Evolutionary conservation across 2,797 vertebrate genomes (phyloP), one percentile per base, ranked within the genome.

Genomic region (Pangasius larnaudii): DNA sequence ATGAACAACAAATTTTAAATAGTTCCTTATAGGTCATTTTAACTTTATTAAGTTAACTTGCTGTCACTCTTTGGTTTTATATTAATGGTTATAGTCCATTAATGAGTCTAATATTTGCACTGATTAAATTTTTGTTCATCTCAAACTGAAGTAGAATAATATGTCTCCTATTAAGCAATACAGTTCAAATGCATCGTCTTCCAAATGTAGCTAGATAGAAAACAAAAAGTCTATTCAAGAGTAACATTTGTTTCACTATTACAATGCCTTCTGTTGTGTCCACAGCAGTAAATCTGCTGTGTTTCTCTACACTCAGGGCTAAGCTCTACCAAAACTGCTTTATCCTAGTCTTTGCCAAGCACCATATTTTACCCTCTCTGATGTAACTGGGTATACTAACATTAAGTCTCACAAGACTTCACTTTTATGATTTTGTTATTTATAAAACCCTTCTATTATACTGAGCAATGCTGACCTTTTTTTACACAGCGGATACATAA

Each of bases 401-500:
- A 69, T 90, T 90, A 85, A 75, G 63, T 81, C 88, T 89, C 81
- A 69, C 88, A 89, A 89, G 86, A 90, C 75, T 72, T 87, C 74
- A 79, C 51, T 92, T 91, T 92, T 90, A 91, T 90, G 85, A 89
- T 89, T 91, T 88, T 81, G 63, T 90, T 87, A 91, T 90, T 89
- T 91, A 85, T 84, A 88, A 89, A 63, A n/a, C 14, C 39, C 27
- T 75, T 39, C 75, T 87, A 84, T 72, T 87, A 86, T 86, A 85
- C 85, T 77, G 86, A 81, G 86, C 65, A 88, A 87, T 56, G 75
- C 80, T 89, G 81, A 81, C 56, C 42, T 69, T 65, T 58, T 89
- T 87, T 88, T 86, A 89, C 36, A 89, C 72, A 88, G 85, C 84
- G 61, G 89, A 91, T 89, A 83, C 63, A 86, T 89, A 87, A 90